Evolutionary conservation across 2,888 invertebrate species (phyloP).

Genomic region (Notodonta ziczac): DNA sequence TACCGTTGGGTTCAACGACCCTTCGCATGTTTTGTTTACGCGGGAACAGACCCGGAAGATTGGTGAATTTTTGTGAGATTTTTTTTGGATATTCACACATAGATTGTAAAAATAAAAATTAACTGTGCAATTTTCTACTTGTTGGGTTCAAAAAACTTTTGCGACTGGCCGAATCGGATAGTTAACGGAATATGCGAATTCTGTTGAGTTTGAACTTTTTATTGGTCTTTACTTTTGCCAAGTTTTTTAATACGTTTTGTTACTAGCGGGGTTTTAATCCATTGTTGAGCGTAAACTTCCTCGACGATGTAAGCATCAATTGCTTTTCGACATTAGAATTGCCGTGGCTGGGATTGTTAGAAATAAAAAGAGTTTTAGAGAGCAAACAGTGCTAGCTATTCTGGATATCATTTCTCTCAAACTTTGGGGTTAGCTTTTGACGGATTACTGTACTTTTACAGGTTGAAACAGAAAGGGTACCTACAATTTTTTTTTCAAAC

Average conservation of each 20-base stretch:
- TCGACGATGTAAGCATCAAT: background rate
- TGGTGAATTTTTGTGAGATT: constrained; percentile 52
- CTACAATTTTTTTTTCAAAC: too few species aligned
- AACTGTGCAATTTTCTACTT: constrained; percentile 43
- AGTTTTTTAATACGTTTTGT: background rate
- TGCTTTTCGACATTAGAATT: too few species aligned
- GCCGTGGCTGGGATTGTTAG: too few species aligned
- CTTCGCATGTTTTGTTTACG: constrained; percentile 71
- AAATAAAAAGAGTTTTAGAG: too few species aligned
- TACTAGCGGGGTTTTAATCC: background rate
- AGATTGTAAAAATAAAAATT: constrained; percentile 43
- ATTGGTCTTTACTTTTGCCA: background rate
- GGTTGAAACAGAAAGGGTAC: too few species aligned
- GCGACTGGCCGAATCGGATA: constrained; percentile 4
- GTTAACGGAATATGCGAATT: constrained; percentile 21
- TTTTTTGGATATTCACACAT: constrained; percentile 51
- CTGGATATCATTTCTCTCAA: too few species aligned
- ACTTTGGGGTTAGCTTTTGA: too few species aligned
- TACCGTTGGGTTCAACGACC: constrained; percentile 81
- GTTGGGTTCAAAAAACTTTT: constrained; percentile 46
- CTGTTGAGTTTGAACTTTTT: constrained; percentile 1
- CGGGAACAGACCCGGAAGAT: constrained; percentile 59
- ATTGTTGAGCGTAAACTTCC: background rate
- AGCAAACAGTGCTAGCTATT: too few species aligned
- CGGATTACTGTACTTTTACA: too few species aligned